phyloP scores from a whole-genome alignment of 2,113 vertebrate species.

The Aphelocoma coerulescens region DNA sequence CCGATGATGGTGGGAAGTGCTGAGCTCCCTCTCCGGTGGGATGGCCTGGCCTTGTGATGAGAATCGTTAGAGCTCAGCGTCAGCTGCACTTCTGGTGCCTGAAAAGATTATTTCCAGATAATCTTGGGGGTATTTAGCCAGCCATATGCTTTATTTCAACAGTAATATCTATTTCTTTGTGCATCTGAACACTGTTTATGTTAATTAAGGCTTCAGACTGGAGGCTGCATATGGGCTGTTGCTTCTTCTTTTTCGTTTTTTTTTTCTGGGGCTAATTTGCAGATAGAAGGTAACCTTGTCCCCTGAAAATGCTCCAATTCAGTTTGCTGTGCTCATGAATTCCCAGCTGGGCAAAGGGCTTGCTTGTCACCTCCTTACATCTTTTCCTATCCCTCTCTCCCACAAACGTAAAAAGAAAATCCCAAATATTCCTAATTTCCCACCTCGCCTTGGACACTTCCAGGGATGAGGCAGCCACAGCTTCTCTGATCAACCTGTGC shows the following conservation, averaged over 20 bases:
- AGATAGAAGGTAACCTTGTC: background rate
- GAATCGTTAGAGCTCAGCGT: background rate
- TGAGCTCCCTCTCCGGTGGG: background rate
- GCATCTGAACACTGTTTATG: conserved; percentile 16
- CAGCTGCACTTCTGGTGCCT: conserved; percentile 55
- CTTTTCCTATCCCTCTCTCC: background rate
- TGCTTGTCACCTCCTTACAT: background rate
- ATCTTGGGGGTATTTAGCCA: conserved; percentile 56
- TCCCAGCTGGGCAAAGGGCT: background rate
- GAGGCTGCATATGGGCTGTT: conserved; percentile 30
- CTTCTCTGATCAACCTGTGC: background rate
- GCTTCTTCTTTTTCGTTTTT: background rate
- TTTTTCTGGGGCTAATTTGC: conserved; percentile 3
- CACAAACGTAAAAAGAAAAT: background rate
- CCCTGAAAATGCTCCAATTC: background rate
- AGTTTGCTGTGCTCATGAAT: background rate
- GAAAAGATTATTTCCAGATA: conserved; percentile 61
- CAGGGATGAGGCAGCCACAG: background rate
- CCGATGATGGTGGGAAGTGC: background rate
- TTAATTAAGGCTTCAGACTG: conserved; percentile 58
- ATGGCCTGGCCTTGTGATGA: background rate
- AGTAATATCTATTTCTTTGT: conserved; percentile 34
- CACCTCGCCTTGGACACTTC: background rate
- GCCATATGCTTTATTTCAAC: conserved; percentile 62
- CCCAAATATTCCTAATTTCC: background rate